Conservation (phyloP, 37 sponge, comb jelly and placozoan species). For the Chondrilla cf. caribensis region DNA sequence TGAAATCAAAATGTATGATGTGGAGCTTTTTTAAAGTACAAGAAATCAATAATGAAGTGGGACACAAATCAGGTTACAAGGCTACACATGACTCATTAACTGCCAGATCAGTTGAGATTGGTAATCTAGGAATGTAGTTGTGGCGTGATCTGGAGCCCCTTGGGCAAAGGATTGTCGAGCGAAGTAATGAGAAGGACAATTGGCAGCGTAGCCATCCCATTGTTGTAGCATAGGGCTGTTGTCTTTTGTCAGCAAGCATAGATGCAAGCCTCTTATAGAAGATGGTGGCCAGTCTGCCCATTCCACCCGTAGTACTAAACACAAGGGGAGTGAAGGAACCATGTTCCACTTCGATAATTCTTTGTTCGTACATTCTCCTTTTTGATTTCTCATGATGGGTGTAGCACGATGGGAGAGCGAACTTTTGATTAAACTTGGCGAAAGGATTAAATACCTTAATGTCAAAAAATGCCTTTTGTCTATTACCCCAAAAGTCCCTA, state of each 20-base stretch:
- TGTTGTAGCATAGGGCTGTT: not conserved
- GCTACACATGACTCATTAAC: no score
- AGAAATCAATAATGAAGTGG: no score
- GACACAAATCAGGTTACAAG: no score
- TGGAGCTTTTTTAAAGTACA: no score
- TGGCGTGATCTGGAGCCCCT: not conserved
- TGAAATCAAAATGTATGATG: no score
- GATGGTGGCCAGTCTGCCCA: not conserved
- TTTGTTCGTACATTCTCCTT: not conserved
- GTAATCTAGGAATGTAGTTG: not conserved
- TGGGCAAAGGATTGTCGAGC: not conserved
- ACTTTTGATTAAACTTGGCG: not conserved
- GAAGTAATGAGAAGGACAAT: not conserved
- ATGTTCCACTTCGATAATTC: not conserved
- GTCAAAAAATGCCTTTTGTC: conserved; percentile 10
- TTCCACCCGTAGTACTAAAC: not conserved
- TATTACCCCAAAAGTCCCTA: not conserved
- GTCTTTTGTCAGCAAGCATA: not conserved
- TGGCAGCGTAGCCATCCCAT: conserved; percentile 1
- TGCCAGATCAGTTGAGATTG: not conserved
- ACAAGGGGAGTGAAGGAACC: conserved; percentile 7
- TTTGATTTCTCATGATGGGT: not conserved
- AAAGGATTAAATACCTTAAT: conserved; percentile 25
- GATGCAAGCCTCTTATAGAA: not conserved
- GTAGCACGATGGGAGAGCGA: not conserved